Evolutionary conservation across 2,113 vertebrate species (phyloP).

Genomic region (Hippocampus barbouri): DNA sequence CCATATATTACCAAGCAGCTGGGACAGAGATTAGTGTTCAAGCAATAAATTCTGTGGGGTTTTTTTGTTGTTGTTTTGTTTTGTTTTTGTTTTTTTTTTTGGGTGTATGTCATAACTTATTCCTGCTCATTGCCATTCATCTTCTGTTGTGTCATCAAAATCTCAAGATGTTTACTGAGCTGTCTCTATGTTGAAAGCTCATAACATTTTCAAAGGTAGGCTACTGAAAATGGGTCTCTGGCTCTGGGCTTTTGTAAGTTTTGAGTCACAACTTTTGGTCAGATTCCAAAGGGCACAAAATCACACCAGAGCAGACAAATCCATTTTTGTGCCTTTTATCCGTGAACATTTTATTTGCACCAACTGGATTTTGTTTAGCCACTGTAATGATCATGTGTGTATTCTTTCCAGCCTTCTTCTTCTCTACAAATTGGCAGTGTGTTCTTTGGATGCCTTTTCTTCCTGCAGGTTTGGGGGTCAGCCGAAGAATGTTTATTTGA

Average conservation of each 20-base stretch:
- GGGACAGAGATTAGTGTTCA: no score
- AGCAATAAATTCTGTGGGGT: no score
- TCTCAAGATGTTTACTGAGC: no score
- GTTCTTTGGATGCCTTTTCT: conserved; percentile 9
- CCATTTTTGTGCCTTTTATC: not conserved
- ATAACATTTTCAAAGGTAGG: no score
- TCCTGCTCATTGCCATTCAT: no score
- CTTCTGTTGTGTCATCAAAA: no score
- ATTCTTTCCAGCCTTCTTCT: not conserved
- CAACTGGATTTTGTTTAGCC: not conserved
- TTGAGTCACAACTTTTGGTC: not conserved
- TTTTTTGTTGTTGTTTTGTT: no score
- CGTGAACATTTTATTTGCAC: conserved; percentile 7
- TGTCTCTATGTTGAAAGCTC: no score
- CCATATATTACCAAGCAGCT: no score
- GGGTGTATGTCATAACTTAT: no score
- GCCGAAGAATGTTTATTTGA: conserved; percentile 24
- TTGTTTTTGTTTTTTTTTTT: no score
- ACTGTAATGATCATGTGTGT: not conserved
- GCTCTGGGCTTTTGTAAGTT: not conserved
- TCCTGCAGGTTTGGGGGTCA: conserved; percentile 11
- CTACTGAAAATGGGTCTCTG: no score
- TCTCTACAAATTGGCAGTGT: not conserved
- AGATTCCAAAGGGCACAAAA: not conserved
- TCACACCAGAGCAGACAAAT: not conserved